A percentile compares a stretch with the other conserved stretches of the same genome.
Evolutionary conservation across 2,888 invertebrate genomes (phyloP).

Genomic region (Campopleginae sp.): DNA sequence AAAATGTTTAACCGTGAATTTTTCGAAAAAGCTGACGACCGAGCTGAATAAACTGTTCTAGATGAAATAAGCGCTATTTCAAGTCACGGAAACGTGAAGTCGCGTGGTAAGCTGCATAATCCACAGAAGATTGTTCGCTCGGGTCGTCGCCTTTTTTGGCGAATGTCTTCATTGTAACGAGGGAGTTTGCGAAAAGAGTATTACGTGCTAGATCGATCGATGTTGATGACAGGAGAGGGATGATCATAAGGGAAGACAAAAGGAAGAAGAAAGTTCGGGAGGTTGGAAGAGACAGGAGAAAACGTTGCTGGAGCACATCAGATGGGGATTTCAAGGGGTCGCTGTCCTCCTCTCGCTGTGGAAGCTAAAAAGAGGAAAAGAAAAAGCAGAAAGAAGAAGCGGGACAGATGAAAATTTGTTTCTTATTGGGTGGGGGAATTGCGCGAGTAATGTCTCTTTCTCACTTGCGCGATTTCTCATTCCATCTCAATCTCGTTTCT

Average conservation of each 20-base stretch:
- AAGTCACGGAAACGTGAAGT: not conserved
- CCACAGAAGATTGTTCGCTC: not conserved
- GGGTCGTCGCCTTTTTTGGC: conserved; percentile 5
- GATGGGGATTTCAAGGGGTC: conserved; percentile 51
- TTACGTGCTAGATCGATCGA: not conserved
- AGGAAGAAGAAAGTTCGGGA: not conserved
- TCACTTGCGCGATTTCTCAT: not conserved
- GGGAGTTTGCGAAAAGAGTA: not conserved
- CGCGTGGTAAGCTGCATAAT: not conserved
- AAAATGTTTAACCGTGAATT: not conserved
- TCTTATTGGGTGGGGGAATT: conserved; percentile 29
- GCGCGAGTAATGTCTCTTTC: not conserved
- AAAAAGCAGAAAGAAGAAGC: not conserved
- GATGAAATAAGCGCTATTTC: not conserved
- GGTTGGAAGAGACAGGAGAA: not conserved
- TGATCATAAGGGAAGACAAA: not conserved
- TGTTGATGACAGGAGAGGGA: conserved; percentile 7
- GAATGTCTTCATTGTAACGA: not conserved
- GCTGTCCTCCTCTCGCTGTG: conserved; percentile 42
- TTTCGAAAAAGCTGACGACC: not conserved
- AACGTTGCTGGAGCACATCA: conserved; percentile 27
- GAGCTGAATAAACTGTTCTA: not conserved
- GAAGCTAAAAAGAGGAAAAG: not conserved
- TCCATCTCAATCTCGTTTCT: not conserved
- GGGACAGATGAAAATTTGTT: conserved; percentile 13